phyloP scores from a whole-genome alignment of 2,888 invertebrate genomes.

The Anagyrus pseudococci region DNA sequence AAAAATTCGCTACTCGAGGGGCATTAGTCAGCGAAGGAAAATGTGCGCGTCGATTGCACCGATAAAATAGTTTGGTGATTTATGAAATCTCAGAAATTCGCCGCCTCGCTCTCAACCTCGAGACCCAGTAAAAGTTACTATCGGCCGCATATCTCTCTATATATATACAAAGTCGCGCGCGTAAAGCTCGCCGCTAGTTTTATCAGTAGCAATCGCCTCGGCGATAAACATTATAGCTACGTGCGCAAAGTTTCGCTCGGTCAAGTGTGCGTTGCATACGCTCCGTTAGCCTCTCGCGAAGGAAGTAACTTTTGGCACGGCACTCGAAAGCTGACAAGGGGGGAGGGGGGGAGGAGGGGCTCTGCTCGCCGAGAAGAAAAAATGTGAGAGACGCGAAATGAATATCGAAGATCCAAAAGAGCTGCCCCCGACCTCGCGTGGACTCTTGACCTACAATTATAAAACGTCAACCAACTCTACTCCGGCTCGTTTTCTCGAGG shows the following conservation, averaged over 20 bases:
- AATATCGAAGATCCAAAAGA: constrained; percentile 18
- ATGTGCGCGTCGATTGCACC: too few relatives aligned
- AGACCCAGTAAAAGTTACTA: too few relatives aligned
- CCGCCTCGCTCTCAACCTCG: too few relatives aligned
- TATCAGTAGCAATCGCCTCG: constrained; percentile 13
- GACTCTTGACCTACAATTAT: constrained; percentile 31
- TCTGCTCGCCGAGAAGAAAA: too few relatives aligned
- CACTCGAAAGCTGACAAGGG: background rate
- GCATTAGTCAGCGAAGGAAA: too few relatives aligned
- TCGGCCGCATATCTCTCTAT: too few relatives aligned
- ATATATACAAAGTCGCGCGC: too few relatives aligned
- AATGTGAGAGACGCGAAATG: constrained; percentile 5
- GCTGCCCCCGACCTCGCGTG: constrained; percentile 16
- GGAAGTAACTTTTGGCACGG: constrained; percentile 31
- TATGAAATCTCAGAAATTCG: too few relatives aligned
- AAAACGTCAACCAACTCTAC: too few relatives aligned
- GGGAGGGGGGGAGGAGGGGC: background rate
- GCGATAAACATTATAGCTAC: constrained; percentile 26
- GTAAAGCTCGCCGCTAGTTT: background rate
- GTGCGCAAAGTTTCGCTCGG: constrained; percentile 10
- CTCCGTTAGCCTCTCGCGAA: constrained; percentile 4
- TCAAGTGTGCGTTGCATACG: constrained; percentile 20
- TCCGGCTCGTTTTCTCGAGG: too few relatives aligned
- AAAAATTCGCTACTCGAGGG: too few relatives aligned
- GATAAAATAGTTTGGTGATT: too few relatives aligned